phyloP scores from a whole-genome alignment of 2,113 vertebrate species.

The Excalfactoria chinensis region DNA sequence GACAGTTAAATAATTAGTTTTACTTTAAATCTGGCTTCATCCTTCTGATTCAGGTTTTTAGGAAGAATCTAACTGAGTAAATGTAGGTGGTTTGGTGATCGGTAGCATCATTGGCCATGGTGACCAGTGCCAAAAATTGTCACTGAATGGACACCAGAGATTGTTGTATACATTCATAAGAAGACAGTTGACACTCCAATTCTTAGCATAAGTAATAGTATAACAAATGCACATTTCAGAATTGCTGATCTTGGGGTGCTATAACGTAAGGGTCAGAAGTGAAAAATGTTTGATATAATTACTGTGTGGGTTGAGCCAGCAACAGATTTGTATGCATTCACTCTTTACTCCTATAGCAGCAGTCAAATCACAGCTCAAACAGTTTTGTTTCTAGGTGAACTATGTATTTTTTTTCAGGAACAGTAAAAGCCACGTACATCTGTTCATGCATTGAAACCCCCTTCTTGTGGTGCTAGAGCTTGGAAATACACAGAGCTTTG shows the following conservation, averaged over 20 bases:
- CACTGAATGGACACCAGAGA: not conserved
- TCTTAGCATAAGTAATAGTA: not conserved
- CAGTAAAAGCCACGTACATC: not conserved
- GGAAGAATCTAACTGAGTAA: not conserved
- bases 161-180: not conserved
- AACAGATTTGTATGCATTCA: not conserved
- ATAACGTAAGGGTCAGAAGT: not conserved
- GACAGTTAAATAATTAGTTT: not conserved
- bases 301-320: not conserved
- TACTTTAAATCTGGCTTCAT: not conserved
- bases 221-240: not conserved
- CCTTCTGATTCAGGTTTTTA: not conserved
- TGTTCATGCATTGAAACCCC: not conserved
- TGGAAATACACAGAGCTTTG: not conserved
- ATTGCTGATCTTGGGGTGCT: not conserved
- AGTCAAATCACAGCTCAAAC: not conserved
- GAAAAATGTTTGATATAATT: not conserved
- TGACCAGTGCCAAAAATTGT: not conserved
- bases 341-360: not conserved
- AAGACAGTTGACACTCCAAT: not conserved
- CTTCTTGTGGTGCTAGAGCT: not conserved
- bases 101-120: not conserved
- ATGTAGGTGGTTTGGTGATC: not conserved
- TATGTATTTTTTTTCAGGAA: not conserved
- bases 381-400: not conserved